phyloP scores from a whole-genome alignment of 2,113 vertebrate genomes.

The Apteryx owenii region DNA sequence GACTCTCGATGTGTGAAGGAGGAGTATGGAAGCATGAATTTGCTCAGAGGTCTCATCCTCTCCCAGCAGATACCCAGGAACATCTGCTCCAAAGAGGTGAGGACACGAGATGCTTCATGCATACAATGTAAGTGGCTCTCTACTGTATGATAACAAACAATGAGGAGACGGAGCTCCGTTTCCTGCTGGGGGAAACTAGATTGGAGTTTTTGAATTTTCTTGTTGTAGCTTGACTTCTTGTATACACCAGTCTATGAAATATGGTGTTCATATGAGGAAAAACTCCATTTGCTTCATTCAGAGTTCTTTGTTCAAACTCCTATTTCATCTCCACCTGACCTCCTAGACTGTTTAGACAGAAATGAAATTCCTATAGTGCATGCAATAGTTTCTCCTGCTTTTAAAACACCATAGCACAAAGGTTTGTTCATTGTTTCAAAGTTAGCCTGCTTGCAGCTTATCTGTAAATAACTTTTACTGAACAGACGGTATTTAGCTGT shows the following conservation, averaged over 20 bases:
- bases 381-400: not conserved
- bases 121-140: not conserved
- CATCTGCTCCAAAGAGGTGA: not conserved
- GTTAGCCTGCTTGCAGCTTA: not conserved
- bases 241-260: not conserved
- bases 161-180: not conserved
- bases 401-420: not conserved
- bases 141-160: not conserved
- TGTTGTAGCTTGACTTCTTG: not conserved
- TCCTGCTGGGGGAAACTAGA: not conserved
- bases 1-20: not conserved
- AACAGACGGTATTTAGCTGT: not conserved
- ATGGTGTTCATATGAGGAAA: not conserved
- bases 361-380: not conserved
- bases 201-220: not conserved
- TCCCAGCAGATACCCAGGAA: not conserved
- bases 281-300: not conserved
- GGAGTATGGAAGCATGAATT: not conserved
- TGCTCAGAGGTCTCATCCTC: not conserved
- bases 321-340: not conserved
- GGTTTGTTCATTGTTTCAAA: not conserved
- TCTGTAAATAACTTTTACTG: not conserved
- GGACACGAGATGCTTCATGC: not conserved
- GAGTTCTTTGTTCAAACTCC: not conserved
- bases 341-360: not conserved